These are phyloP conservation scores for Cantharis rustica DNA, from an alignment of 2,888 invertebrate species.

Conservation along the genomic window DNA sequence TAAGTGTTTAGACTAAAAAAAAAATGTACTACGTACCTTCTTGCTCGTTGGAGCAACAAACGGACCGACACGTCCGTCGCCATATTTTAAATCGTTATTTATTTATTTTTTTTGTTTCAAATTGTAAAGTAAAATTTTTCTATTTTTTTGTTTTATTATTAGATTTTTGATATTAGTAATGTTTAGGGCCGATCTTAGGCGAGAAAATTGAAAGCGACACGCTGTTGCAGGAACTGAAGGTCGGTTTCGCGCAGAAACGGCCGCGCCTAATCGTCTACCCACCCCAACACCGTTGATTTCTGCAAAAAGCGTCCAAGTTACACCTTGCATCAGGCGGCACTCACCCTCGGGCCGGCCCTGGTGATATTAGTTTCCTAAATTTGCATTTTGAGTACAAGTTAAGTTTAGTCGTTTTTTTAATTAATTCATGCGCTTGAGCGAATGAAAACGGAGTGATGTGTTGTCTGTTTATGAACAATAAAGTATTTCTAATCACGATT, in stretches of 20 bases:
- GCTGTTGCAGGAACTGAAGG: background rate
- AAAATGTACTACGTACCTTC: conserved; percentile 45
- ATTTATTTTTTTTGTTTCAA: conserved; percentile 27
- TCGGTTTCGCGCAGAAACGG: background rate
- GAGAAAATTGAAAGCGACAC: background rate
- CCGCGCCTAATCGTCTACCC: background rate
- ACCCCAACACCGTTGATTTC: conserved; percentile 34
- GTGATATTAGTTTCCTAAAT: conserved; percentile 48
- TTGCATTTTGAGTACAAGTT: conserved; percentile 41
- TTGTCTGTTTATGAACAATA: conserved; percentile 37
- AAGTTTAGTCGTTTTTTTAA: conserved; percentile 32
- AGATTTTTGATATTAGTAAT: background rate
- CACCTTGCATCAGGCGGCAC: background rate
- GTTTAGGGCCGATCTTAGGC: background rate
- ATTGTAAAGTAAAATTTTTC: conserved; percentile 30
- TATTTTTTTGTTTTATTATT: conserved; percentile 20
- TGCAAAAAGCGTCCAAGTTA: conserved; percentile 33
- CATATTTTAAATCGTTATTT: conserved; percentile 36
- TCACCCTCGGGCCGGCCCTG: background rate
- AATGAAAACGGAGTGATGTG: conserved; percentile 40
- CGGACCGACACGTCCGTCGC: conserved; percentile 35
- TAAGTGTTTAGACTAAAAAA: conserved; percentile 49
- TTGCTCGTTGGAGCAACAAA: conserved; percentile 37
- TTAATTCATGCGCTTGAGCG: conserved; percentile 37
- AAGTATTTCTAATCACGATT: conserved; percentile 34